phyloP scores from a whole-genome alignment of 2,888 invertebrate genomes.

The Drosophila nr. perissopoda region DNA sequence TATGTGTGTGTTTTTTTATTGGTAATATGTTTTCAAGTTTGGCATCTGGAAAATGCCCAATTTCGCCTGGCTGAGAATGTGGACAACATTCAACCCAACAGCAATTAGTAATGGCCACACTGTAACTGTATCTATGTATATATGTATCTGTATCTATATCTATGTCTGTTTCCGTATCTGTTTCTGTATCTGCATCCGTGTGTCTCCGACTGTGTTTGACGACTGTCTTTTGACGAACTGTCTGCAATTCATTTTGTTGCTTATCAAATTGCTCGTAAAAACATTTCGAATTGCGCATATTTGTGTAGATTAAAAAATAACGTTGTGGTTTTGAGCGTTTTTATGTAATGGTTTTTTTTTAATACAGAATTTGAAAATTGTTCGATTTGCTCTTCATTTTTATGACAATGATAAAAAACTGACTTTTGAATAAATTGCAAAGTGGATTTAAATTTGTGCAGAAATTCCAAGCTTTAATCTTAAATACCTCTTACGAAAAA shows the following conservation, averaged over 20 bases:
- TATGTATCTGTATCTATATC: not conserved
- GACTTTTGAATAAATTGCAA: not conserved
- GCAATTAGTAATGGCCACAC: conserved; percentile 7
- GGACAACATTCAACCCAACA: not conserved
- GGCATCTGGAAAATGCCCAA: conserved; percentile 13
- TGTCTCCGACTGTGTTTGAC: not conserved
- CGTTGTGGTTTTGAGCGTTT: not conserved
- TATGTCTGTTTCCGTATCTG: not conserved
- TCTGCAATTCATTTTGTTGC: not conserved
- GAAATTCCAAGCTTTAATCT: not conserved
- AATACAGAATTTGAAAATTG: not conserved
- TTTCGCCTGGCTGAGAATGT: not conserved
- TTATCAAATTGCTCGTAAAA: not conserved
- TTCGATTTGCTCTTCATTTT: not conserved
- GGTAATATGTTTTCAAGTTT: not conserved
- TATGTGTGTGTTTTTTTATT: not conserved
- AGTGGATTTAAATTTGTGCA: not conserved
- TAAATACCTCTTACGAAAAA: no score
- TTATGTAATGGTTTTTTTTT: not conserved
- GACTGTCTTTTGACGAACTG: not conserved
- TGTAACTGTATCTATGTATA: conserved; percentile 1
- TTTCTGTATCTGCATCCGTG: not conserved
- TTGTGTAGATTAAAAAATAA: not conserved
- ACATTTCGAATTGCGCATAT: not conserved
- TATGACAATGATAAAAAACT: not conserved